Base-by-base conservation (phyloP, 2,113 vertebrate species). In the Proterorhinus semilunaris region DNA sequence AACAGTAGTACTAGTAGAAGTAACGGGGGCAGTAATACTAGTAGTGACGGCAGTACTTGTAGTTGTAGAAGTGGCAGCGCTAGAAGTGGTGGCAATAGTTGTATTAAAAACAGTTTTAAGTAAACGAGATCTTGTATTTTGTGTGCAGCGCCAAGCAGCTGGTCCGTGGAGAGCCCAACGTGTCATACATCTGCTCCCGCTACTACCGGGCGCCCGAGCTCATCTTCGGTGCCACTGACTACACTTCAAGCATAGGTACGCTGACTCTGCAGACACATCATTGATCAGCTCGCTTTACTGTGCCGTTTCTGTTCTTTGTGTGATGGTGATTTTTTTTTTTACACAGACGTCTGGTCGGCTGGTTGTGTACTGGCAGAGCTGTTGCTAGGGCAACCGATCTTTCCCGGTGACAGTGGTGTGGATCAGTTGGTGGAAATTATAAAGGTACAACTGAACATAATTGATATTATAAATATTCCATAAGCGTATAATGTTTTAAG, bases 341-440 rank as follows among this genome's bases (percentile, higher is more conserved):
- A 10, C 69, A 66, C 36, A 99, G 98, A 99, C 79, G 97, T 99
- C 83, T 99, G 98, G 98, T 99, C 98, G 92, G 98, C 98, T 46
- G 98, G 98, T 81, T 99, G 98, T 57, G 98, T 99, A 71, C 90
- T 99, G 87, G 98, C 98, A 66, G 98, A 98, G 85, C 94, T 99
- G 86, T 95, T 99, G 90, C 92, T 99, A 91, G 98, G 98, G 86
- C 98, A 99, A 88, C 98, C 98, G 6, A 99, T 99, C 92, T 99
- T 98, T 91, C 98, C 97, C 53, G 97, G 98, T 62, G 98, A 99
- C 92, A 99, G 98, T 74, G 98, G 97, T 80, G 98, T 99, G 86
- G 98, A 99, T 96, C 98, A 99, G 59, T 91, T 99, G 94, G 98
- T 99, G 78, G 97, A 99, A 92, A 99, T 99, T 83, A 99, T 99